Conservation (phyloP, 2,113 vertebrate species). For the Oncorhynchus tshawytscha region DNA sequence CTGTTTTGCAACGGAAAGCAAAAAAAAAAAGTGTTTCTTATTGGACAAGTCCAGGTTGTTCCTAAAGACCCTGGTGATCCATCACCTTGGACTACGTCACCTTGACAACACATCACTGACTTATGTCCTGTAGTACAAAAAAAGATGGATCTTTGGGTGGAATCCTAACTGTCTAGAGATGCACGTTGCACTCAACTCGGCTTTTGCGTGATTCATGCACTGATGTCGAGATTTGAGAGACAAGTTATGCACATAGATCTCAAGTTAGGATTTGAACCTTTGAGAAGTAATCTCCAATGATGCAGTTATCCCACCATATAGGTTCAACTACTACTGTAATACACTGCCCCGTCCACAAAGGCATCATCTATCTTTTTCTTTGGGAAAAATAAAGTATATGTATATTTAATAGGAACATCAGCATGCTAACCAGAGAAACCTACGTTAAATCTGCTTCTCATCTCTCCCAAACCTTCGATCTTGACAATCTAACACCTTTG, state of each 20-base stretch:
- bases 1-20: too few relatives aligned
- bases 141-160: conserved; percentile 64
- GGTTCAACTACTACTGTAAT: conserved; percentile 48
- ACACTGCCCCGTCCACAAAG: conserved; percentile 54
- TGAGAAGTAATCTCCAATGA: too few relatives aligned
- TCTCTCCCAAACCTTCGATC: conserved; percentile 41
- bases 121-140: conserved; percentile 67
- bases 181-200: too few relatives aligned
- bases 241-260: too few relatives aligned
- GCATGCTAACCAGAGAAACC: conserved; percentile 70
- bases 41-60: too few relatives aligned
- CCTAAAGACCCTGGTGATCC: conserved; percentile 62
- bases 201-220: too few relatives aligned
- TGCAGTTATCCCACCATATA: conserved; percentile 59
- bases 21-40: too few relatives aligned
- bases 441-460: conserved; percentile 55
- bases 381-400: conserved; percentile 79
- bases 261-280: too few relatives aligned
- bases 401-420: conserved; percentile 69
- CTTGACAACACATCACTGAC: conserved; percentile 64
- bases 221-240: too few relatives aligned
- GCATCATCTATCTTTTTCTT: conserved; percentile 67
- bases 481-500: conserved; percentile 63
- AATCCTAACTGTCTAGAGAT: conserved; percentile 51
- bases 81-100: conserved; percentile 68